Conservation (phyloP, 2,113 vertebrate species). For the Pica pica region DNA sequence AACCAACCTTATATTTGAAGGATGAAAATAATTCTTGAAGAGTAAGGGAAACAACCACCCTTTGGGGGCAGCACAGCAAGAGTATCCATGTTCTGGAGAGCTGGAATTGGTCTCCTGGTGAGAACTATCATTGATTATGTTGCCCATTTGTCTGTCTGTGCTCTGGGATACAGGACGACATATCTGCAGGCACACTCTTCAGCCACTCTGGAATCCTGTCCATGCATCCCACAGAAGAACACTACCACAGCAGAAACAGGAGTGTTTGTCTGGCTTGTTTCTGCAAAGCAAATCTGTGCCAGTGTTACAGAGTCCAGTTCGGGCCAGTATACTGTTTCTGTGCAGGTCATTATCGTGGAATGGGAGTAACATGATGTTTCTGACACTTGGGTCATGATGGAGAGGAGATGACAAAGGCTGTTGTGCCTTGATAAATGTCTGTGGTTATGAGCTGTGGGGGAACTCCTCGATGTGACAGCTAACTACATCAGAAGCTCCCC, state of each 20-base stretch:
- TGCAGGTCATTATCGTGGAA: not conserved
- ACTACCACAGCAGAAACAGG: not conserved
- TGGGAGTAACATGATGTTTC: not conserved
- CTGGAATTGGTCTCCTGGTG: not conserved
- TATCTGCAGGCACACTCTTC: not conserved
- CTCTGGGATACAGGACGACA: not conserved
- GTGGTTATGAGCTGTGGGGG: not conserved
- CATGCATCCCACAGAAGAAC: not conserved
- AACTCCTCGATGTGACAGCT: not conserved
- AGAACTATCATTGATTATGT: not conserved
- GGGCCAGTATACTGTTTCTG: not conserved
- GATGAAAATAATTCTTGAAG: not conserved
- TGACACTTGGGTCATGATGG: not conserved
- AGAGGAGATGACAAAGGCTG: not conserved
- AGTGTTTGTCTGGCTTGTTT: not conserved
- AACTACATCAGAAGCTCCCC: not conserved
- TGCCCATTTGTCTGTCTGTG: not conserved
- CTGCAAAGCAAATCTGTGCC: not conserved
- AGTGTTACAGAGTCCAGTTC: not conserved
- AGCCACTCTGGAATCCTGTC: not conserved
- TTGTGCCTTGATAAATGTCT: not conserved
- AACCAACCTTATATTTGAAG: not conserved
- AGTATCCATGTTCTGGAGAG: not conserved
- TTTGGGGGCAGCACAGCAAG: not conserved
- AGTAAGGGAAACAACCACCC: not conserved